These are phyloP conservation scores for Tenrec ecaudatus DNA, from an alignment of 2,113 vertebrate species.

Conservation along the genomic window DNA sequence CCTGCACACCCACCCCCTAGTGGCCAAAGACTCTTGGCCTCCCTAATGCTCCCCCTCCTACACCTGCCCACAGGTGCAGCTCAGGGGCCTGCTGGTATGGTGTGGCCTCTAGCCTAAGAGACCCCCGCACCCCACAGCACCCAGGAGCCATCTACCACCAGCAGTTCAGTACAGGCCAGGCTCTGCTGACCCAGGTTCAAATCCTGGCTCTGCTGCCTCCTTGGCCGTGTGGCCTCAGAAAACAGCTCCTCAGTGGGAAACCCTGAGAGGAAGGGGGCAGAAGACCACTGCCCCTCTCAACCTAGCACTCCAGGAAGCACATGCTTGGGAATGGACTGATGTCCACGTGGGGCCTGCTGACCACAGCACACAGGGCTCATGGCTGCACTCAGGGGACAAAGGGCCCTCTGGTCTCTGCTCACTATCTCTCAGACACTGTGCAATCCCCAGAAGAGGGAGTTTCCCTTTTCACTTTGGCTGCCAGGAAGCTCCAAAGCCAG, in stretches of 20 bases:
- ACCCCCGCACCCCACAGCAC: background rate
- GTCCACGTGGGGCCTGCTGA: background rate
- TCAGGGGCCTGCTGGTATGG: background rate
- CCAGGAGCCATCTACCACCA: background rate
- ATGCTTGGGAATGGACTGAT: no score
- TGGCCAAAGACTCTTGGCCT: background rate
- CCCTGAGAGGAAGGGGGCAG: background rate
- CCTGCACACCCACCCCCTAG: background rate
- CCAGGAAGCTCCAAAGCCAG: background rate
- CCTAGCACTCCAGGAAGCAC: no score
- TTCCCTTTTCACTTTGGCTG: background rate
- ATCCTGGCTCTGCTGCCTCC: background rate
- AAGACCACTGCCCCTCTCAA: background rate
- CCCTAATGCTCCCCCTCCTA: fast-evolving
- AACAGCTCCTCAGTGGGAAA: background rate
- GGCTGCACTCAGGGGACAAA: no score
- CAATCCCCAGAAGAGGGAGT: background rate
- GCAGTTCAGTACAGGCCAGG: no score
- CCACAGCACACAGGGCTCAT: no score
- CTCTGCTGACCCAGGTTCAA: background rate
- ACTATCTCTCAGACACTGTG: background rate
- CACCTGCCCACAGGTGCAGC: fast-evolving
- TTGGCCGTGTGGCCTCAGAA: background rate
- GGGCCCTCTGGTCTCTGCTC: background rate
- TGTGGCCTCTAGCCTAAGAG: fast-evolving